phyloP scores from a whole-genome alignment of 2,888 invertebrate species.

The Deilephila elpenor region DNA sequence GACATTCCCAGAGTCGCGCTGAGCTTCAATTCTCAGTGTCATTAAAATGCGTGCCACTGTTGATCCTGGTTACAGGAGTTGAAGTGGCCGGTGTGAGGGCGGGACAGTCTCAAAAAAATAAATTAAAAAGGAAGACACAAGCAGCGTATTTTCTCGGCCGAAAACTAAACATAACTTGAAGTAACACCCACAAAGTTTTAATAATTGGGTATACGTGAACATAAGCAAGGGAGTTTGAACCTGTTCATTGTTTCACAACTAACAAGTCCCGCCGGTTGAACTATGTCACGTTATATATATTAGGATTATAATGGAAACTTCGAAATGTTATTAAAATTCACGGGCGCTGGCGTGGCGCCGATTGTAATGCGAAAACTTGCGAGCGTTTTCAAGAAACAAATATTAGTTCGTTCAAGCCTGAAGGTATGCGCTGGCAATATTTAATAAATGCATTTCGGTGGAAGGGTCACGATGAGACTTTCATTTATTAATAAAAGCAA shows the following conservation, averaged over 20 bases:
- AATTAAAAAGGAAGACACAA: neutral
- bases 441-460: slow-evolving; percentile 17
- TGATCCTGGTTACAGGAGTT: no score
- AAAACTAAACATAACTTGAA: neutral
- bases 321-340: slow-evolving; percentile 45
- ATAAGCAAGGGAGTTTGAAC: slow-evolving; percentile 13
- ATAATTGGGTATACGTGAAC: slow-evolving; percentile 17
- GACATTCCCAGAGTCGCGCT: no score
- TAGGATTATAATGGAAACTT: slow-evolving; percentile 18
- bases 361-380: slow-evolving; percentile 45
- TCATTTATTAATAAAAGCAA: neutral
- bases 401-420: slow-evolving; percentile 37
- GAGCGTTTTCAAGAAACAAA: slow-evolving; percentile 34
- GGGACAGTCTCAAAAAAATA: no score
- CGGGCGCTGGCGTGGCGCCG: slow-evolving; percentile 32
- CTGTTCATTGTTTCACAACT: slow-evolving; percentile 23
- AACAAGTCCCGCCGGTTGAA: slow-evolving; percentile 13
- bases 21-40: no score
- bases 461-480: neutral
- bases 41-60: no score
- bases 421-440: neutral
- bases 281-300: slow-evolving; percentile 13
- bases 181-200: slow-evolving; percentile 18
- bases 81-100: no score
- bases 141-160: slow-evolving; percentile 5